phyloP scores from a whole-genome alignment of 1,140 invertebrate species.

The Ctenoplectra terminalis region DNA sequence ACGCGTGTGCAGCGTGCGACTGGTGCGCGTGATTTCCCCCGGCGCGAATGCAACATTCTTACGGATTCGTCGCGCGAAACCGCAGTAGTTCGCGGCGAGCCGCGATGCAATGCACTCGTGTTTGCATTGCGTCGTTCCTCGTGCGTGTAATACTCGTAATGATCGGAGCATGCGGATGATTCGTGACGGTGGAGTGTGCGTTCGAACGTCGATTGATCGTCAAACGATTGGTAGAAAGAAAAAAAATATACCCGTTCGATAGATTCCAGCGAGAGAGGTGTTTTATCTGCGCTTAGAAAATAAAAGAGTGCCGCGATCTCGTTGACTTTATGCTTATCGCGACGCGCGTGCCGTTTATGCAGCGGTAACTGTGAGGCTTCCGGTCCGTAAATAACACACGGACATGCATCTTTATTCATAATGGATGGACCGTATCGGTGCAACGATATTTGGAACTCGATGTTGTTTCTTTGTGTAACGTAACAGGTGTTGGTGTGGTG shows the following conservation, averaged over 20 bases:
- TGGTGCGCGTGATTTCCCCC: constrained; percentile 47
- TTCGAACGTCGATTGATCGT: too few species aligned
- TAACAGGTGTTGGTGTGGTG: neutral
- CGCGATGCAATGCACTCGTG: constrained; percentile 57
- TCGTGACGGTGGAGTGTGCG: too few species aligned
- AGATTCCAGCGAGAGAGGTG: too few species aligned
- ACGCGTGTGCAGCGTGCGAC: constrained; percentile 38
- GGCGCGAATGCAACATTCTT: constrained; percentile 43
- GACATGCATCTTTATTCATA: constrained; percentile 2
- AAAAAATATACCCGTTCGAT: too few species aligned
- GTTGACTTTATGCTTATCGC: neutral
- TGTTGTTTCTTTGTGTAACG: too few species aligned
- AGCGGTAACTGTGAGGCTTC: neutral
- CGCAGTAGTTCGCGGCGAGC: constrained; percentile 61
- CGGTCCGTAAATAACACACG: constrained; percentile 6
- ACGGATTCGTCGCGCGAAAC: constrained; percentile 51
- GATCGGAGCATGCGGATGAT: too few species aligned
- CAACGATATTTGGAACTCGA: neutral
- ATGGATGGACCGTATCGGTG: neutral
- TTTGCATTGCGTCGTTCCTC: neutral
- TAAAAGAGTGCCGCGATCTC: neutral
- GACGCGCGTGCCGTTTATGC: neutral
- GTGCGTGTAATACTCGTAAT: neutral
- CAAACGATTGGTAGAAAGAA: neutral
- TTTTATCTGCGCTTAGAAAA: neutral